Evolutionary conservation across 2,797 vertebrate species (phyloP).

Genomic region (Enteromius thamalakanensis): DNA sequence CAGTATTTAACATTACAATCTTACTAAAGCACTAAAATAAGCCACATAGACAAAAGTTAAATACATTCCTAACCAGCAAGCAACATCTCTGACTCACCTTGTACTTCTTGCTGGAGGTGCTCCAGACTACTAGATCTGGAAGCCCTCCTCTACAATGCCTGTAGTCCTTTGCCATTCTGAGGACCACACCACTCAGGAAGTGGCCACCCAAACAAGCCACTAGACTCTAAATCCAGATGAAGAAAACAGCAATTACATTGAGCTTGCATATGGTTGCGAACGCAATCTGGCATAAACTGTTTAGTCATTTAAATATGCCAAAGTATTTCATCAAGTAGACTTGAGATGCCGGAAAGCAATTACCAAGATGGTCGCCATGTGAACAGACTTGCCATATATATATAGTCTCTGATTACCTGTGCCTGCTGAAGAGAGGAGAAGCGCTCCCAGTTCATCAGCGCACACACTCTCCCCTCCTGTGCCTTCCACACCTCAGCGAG

Average conservation of each 20-base stretch:
- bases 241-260: not conserved
- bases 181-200: conserved; percentile 86
- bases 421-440: conserved; percentile 83
- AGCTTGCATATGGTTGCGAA: conserved; percentile 35
- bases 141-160: conserved; percentile 90
- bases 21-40: not conserved
- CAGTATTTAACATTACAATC: not conserved
- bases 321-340: not conserved
- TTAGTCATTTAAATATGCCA: not conserved
- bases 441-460: conserved; percentile 87
- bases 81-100: conserved; percentile 78
- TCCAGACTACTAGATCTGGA: conserved; percentile 95
- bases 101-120: conserved; percentile 70
- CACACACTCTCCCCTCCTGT: conserved; percentile 76
- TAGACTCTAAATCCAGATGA: conserved; percentile 79
- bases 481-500: conserved; percentile 82
- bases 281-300: not conserved
- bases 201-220: conserved; percentile 86
- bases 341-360: not conserved
- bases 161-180: conserved; percentile 84
- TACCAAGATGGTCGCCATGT: not conserved
- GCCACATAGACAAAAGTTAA: not conserved
- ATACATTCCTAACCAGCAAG: not conserved
- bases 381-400: not conserved
- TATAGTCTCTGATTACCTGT: conserved; percentile 67